Evolutionary conservation across 2,797 vertebrate species (phyloP).

Genomic region (Sebastes kiyomatsui): DNA sequence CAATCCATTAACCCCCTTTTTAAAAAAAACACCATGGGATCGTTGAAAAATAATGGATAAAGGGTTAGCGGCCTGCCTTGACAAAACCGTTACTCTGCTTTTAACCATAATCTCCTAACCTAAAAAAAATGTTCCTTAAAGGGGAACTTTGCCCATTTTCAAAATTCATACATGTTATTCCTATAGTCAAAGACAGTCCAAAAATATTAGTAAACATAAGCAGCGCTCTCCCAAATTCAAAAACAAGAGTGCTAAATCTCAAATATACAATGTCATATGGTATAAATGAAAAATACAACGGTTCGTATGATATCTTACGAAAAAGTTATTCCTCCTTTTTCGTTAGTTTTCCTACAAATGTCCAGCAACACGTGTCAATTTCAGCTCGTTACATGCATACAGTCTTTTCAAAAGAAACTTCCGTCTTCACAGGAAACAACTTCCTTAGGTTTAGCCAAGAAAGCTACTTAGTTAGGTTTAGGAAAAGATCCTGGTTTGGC

Average conservation of each 20-base stretch:
- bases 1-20: not conserved
- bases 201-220: not conserved
- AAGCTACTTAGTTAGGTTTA: too few species aligned
- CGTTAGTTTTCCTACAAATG: too few species aligned
- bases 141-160: not conserved
- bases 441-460: too few species aligned
- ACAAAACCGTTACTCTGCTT: not conserved
- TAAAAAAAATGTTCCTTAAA: not conserved
- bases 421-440: too few species aligned
- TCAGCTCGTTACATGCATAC: too few species aligned
- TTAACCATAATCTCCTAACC: not conserved
- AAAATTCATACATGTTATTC: not conserved
- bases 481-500: fast-evolving
- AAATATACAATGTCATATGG: not conserved
- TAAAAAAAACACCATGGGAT: not conserved
- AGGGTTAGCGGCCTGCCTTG: not conserved
- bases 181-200: not conserved
- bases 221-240: fast-evolving
- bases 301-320: not conserved
- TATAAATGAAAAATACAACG: too few species aligned
- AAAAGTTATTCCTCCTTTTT: not conserved
- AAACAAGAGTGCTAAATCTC: not conserved
- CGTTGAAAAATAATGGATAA: not conserved
- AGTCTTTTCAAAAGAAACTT: too few species aligned
- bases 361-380: too few species aligned